phyloP scores from a whole-genome alignment of 2,888 invertebrate species.

The Julus scanicus region DNA sequence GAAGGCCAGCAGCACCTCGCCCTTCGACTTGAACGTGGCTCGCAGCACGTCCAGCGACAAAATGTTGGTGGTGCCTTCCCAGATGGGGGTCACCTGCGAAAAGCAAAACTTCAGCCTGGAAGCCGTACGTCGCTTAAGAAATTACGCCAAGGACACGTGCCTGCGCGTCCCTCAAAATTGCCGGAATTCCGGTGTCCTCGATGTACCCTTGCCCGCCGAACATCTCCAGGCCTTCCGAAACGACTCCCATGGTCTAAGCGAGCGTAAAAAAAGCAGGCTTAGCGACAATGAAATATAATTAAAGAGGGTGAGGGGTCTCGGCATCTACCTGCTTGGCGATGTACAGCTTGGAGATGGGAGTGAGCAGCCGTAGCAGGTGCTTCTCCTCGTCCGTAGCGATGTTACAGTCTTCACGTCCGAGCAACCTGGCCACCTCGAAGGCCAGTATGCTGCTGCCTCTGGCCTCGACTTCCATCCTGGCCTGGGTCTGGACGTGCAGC shows the following conservation, averaged over 20 bases:
- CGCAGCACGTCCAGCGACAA: constrained; percentile 70
- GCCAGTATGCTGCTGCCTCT: constrained; percentile 68
- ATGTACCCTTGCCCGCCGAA: constrained; percentile 73
- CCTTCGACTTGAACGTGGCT: constrained; percentile 68
- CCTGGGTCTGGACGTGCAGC: constrained; percentile 69
- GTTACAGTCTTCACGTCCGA: constrained; percentile 67
- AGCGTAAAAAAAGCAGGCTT: no score
- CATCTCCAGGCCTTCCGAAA: constrained; percentile 70
- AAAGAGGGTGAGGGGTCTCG: no score
- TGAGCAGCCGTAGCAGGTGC: constrained; percentile 68
- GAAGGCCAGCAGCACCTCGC: constrained; percentile 66
- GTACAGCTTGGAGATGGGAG: constrained; percentile 71
- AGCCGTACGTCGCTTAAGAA: no score
- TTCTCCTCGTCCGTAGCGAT: constrained; percentile 65
- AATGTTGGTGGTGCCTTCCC: constrained; percentile 73
- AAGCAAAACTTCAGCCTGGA: neutral
- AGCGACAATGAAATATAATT: no score
- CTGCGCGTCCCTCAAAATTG: constrained; percentile 70
- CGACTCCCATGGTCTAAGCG: constrained; percentile 66
- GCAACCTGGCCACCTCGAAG: constrained; percentile 68
- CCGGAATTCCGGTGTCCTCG: constrained; percentile 71
- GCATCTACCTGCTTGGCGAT: constrained; percentile 66
- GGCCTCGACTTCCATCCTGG: constrained; percentile 69
- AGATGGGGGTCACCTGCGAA: constrained; percentile 69
- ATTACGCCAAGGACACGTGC: constrained; percentile 64